Base-by-base conservation (phyloP, 1,140 invertebrate genomes). In the Hyposmocoma kahamanoa region DNA sequence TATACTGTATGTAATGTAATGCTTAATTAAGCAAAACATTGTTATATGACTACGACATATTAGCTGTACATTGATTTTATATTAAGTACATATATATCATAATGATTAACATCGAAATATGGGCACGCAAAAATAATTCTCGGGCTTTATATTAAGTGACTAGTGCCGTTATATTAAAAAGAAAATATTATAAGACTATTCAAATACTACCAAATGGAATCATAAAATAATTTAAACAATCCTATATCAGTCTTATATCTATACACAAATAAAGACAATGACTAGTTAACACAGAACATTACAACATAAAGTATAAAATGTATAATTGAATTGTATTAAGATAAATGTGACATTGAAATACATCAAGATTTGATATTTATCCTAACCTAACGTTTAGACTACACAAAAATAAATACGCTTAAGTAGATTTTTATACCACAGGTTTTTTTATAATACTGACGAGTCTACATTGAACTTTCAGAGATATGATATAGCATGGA, bases 221-320 rank as follows among this genome's bases (percentile, higher is more conserved):
- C 8, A 36, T 15, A 17, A 36, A 36, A 41, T 21, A 21, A 41
- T 21, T 2, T 21, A 41, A 8, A 21, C 62, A 78, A 78, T 61
- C 56, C 58, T 77, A 73, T 56, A 70, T 82, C 78, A 82, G 78
- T 82, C 78, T 82, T 82, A 82, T 77, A 62, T 68, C 73, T 79
- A 79, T 76, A 58, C 59, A 59, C 46, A 59, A 61, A 60, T 42
- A 42, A 53, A n/a, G n/a, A n/a, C n/a, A n/a, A n/a, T n/a, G n/a
- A n/a, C n/a, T n/a, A n/a, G n/a, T n/a, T n/a, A n/a, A n/a, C n/a
- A n/a, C n/a, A n/a, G n/a, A n/a, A n/a, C n/a, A n/a, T n/a, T n/a
- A n/a, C n/a, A n/a, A n/a, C n/a, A n/a, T n/a, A n/a, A n/a, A n/a
- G n/a, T n/a, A n/a, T n/a, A n/a, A n/a, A n/a, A n/a, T n/a, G n/a